Evolutionary conservation across 2,888 invertebrate species (phyloP), one percentile per base, ranked within the genome.

Genomic region (Torymus tubicola): DNA sequence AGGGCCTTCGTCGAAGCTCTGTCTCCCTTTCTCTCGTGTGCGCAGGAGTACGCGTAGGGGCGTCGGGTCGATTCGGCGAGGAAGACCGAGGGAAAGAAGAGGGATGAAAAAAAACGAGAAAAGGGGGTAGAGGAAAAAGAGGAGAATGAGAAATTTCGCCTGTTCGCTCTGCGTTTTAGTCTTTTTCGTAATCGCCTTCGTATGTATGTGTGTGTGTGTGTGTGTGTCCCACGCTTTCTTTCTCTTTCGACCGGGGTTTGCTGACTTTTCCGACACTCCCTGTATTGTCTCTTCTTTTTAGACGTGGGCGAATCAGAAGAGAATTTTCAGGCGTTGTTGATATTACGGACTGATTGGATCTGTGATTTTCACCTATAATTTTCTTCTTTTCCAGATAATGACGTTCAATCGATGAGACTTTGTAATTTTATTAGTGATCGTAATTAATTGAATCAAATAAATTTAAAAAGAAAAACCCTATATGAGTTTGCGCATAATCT

Each of bases 1-100:
- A 84, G 85, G 83, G 84, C 85, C 84, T 84, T 84, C 75, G 70
- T 72, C 71, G 80, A 31, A 31, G 31, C 31, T 31, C 31, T 31
- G n/a, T n/a, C n/a, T n/a, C n/a, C n/a, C n/a, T n/a, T n/a, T n/a
- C 71, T 24, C 72, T 76, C 53, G n/a, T 16, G 50, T 75, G 31
- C 64, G 42, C 74, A 58, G 52, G n/a, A n/a, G n/a, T n/a, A n/a
- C n/a, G n/a, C 18, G 24, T 24, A 24, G 31, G 31, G 31, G 31
- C 69, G 58, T n/a, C 68, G 71, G 71, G 50, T 77, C 69, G 80
- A 75, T 69, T 69, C 61, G 72, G 18, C n/a, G 24, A 67, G 16
- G 11, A 21, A 11, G 52, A 64, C 57, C 2, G 63, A 10, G 24
- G 42, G 52, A 24, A 52, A 42, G 42, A 68, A 21, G 63, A n/a